phyloP scores from a whole-genome alignment of 2,888 invertebrate genomes.

The Tetheella fluctuosa region DNA sequence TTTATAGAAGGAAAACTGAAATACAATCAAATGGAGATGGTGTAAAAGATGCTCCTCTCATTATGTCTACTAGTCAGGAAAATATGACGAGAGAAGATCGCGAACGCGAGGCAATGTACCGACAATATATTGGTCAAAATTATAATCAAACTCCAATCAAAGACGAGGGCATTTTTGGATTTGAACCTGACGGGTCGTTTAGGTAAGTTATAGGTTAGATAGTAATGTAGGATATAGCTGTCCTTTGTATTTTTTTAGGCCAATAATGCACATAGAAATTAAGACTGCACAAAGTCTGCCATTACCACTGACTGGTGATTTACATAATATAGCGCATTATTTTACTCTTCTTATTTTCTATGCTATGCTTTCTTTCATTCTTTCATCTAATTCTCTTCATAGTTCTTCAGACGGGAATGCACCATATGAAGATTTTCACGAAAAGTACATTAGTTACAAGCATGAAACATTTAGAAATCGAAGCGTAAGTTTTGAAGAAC shows the following conservation, averaged over 20 bases:
- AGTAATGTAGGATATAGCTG: slow-evolving; percentile 5
- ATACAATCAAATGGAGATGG: slow-evolving; percentile 75
- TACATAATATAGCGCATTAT: slow-evolving; percentile 24
- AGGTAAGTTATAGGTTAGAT: slow-evolving; percentile 55
- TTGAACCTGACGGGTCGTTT: slow-evolving; percentile 80
- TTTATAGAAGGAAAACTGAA: slow-evolving; percentile 77
- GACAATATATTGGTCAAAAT: slow-evolving; percentile 72
- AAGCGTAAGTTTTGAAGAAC: slow-evolving; percentile 89
- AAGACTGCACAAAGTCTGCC: slow-evolving; percentile 36
- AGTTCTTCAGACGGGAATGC: slow-evolving; percentile 84
- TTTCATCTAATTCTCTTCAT: slow-evolving; percentile 78
- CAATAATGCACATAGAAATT: slow-evolving; percentile 30
- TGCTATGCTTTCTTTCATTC: slow-evolving; percentile 64
- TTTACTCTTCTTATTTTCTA: slow-evolving; percentile 30
- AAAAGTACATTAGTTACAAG: slow-evolving; percentile 89
- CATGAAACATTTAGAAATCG: slow-evolving; percentile 90
- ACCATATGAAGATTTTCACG: slow-evolving; percentile 91
- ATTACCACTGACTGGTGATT: slow-evolving; percentile 28
- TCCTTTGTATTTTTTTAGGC: slow-evolving; percentile 18
- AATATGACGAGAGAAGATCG: slow-evolving; percentile 82
- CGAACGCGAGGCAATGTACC: slow-evolving; percentile 74
- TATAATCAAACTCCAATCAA: slow-evolving; percentile 85
- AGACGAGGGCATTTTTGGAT: slow-evolving; percentile 84
- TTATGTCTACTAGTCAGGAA: slow-evolving; percentile 86
- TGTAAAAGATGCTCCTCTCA: slow-evolving; percentile 74